Evolutionary conservation across 2,797 vertebrate genomes (phyloP).

Genomic region (Iguana delicatissima): DNA sequence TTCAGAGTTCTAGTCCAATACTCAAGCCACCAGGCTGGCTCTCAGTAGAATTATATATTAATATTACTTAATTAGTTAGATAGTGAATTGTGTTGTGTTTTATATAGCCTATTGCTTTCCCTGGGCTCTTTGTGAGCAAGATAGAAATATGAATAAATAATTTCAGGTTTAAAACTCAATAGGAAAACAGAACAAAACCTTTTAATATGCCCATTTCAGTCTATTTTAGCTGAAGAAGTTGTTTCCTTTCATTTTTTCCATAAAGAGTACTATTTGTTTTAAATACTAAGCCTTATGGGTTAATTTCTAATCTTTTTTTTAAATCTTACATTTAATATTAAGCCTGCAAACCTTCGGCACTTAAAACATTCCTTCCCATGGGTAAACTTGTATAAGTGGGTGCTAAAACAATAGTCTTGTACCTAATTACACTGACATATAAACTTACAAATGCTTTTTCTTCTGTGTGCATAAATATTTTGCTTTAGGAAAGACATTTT

Average conservation of each 20-base stretch:
- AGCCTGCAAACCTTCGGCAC: constrained; percentile 24
- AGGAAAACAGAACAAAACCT: constrained; percentile 10
- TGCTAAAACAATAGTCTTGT: constrained; percentile 25
- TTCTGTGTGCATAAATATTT: constrained; percentile 30
- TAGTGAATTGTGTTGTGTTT: too few species aligned
- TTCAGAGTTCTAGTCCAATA: too few species aligned
- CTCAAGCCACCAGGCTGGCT: too few species aligned
- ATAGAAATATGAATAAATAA: neutral
- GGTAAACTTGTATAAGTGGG: constrained; percentile 36
- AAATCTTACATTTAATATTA: constrained; percentile 22
- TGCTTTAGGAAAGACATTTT: constrained; percentile 30
- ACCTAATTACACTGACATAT: constrained; percentile 22
- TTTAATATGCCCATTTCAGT: constrained; percentile 19
- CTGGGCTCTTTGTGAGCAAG: too few species aligned
- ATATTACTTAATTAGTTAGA: too few species aligned
- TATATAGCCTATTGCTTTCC: too few species aligned
- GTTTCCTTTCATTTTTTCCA: neutral
- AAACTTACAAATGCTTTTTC: constrained; percentile 26
- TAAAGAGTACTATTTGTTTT: neutral
- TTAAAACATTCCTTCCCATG: constrained; percentile 25
- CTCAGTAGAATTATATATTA: too few species aligned
- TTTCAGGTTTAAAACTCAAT: constrained; percentile 44
- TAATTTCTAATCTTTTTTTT: neutral
- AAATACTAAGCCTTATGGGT: neutral
- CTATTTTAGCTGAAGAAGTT: constrained; percentile 4